These are phyloP conservation scores for Corythoichthys haematopterus DNA, from an alignment of 2,113 vertebrate species.

Conservation along the genomic window DNA sequence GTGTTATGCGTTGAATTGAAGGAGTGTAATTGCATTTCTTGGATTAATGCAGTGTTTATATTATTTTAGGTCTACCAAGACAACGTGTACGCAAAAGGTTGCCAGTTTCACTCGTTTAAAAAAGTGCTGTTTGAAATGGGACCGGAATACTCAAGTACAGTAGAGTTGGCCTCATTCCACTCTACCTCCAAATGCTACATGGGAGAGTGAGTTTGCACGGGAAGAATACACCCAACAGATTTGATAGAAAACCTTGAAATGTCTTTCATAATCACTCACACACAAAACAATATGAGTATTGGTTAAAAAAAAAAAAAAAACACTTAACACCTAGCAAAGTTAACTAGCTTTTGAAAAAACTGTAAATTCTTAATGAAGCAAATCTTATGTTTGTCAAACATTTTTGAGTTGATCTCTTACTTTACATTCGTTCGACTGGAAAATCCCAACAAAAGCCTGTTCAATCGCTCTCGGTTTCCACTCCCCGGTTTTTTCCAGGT, in stretches of 20 bases:
- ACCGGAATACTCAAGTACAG: slow-evolving; percentile 69
- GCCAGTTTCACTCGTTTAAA: slow-evolving; percentile 89
- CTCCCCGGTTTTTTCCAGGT: slow-evolving; percentile 63
- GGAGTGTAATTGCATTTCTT: not conserved
- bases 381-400: not conserved
- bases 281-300: too few species aligned
- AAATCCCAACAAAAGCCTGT: not conserved
- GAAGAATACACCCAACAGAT: not conserved
- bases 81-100: slow-evolving; percentile 83
- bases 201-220: slow-evolving; percentile 81
- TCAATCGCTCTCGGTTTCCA: not conserved
- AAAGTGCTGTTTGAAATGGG: slow-evolving; percentile 90
- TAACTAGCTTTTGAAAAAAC: too few species aligned
- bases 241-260: not conserved
- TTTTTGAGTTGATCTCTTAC: not conserved
- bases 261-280: not conserved
- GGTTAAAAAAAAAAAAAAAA: too few species aligned
- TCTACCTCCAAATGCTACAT: slow-evolving; percentile 92
- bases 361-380: not conserved
- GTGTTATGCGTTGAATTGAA: not conserved
- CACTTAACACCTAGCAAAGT: too few species aligned
- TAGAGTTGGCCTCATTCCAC: slow-evolving; percentile 89
- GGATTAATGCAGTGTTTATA: not conserved
- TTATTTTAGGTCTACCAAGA: slow-evolving; percentile 80
- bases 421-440: not conserved